Base-by-base conservation (phyloP, 2,888 invertebrate species). In the Melanargia galathea region DNA sequence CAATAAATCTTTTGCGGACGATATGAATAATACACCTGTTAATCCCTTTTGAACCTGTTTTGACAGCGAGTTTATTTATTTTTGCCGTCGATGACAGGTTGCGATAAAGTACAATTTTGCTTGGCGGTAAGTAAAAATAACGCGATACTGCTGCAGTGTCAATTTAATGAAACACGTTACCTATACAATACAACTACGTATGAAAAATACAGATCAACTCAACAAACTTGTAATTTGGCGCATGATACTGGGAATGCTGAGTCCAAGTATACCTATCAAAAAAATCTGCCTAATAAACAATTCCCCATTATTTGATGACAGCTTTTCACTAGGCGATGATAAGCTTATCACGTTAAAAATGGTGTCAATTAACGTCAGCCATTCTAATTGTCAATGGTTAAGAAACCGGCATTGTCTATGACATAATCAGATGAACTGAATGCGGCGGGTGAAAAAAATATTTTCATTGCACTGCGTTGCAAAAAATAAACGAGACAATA, bases 351-450 rank as follows among this genome's bases (percentile, higher is more conserved):
- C 18, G n/a, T 43, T 16, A 43, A 45, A 55, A 30, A 56, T 6
- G 4, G 16, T 43, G 16, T 30, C 60, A 57, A 43, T n/a, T n/a
- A n/a, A 60, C 52, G 33, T 46, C 40, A 60, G 46, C 45, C 22
- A 54, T 43, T 48, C 59, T 51, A 65, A 63, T 33, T 56, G 63
- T 30, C 13, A 38, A 60, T 51, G 51, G 40, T 63, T 63, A 46
- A 46, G 58, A 62, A 51, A 65, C 46, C 30, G 33, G n/a, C 55
- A 46, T 54, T 58, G 46, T 60, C 30, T 43, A 60, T 70, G 70
- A 71, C 62, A 71, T 70, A 73, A 72, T 62, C 26, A 70, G 35
- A 56, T 60, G 63, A 22, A 56, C 18, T 35, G 26, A 51, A 35
- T 24, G 55, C n/a, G 18, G 22, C 16, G 55, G 40, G 13, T 38